These are phyloP conservation scores for Tetramorium parvispinum DNA, from an alignment of 1,140 invertebrate species.

Conservation along the genomic window DNA sequence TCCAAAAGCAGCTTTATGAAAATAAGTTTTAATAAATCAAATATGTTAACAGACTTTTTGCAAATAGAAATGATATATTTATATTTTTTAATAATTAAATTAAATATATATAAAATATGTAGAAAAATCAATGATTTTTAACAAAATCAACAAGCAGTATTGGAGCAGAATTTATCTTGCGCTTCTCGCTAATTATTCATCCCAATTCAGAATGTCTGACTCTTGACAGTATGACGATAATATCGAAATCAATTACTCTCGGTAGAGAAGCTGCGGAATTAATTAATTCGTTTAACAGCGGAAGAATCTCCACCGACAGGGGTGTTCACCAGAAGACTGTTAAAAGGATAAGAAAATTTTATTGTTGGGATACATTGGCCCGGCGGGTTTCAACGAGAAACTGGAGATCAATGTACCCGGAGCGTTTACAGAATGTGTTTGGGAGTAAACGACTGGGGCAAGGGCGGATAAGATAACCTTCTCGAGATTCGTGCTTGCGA, in stretches of 20 bases:
- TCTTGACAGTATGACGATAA: background rate
- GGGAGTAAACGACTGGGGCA: conserved; percentile 47
- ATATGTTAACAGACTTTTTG: background rate
- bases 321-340: background rate
- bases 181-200: background rate
- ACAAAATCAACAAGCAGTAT: background rate
- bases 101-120: background rate
- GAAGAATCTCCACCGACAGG: background rate
- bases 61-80: background rate
- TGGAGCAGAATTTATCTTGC: background rate
- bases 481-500: conserved; percentile 48
- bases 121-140: background rate
- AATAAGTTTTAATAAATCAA: background rate
- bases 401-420: conserved; percentile 59
- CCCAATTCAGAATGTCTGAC: background rate
- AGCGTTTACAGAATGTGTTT: conserved; percentile 64
- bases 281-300: conserved; percentile 36
- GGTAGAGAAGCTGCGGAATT: background rate
- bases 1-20: background rate
- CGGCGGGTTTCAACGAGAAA: conserved; percentile 40
- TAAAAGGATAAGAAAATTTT: conserved; percentile 58
- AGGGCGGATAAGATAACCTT: conserved; percentile 51
- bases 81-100: conserved; percentile 16
- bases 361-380: conserved; percentile 46
- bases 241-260: conserved; percentile 10